Conservation (phyloP, 1,140 invertebrate genomes). For the Gerris buenoi region DNA sequence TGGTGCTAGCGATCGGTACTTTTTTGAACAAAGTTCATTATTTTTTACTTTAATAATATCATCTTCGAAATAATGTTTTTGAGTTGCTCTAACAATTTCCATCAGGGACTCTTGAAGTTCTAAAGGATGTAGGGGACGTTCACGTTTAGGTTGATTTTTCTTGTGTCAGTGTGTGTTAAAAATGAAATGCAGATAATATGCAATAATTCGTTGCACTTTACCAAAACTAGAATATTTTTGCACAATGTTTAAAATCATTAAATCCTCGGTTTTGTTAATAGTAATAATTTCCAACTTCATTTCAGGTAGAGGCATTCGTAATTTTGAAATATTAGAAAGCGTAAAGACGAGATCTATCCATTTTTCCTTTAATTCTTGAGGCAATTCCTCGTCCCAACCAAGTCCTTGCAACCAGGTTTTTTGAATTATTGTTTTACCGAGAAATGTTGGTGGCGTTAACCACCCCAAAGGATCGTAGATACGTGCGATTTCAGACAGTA, state of each 20-base stretch:
- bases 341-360: neutral
- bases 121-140: neutral
- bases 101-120: neutral
- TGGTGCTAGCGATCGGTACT: neutral
- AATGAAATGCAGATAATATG: neutral
- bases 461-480: slow-evolving; percentile 6
- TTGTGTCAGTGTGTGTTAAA: neutral
- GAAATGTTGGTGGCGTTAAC: neutral
- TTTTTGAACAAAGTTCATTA: neutral
- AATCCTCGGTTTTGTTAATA: neutral
- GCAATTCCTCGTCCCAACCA: neutral
- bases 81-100: neutral
- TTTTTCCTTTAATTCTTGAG: neutral
- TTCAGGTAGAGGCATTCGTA: neutral
- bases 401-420: neutral
- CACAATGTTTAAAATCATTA: neutral
- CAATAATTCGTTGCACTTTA: neutral
- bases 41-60: neutral
- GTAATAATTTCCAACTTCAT: neutral
- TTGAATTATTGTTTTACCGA: neutral
- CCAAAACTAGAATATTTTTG: neutral
- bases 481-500: neutral
- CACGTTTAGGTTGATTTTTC: neutral
- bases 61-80: neutral
- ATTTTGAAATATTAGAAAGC: neutral